phyloP scores from a whole-genome alignment of 2,113 vertebrate genomes.

The Muscicapa adusta region DNA sequence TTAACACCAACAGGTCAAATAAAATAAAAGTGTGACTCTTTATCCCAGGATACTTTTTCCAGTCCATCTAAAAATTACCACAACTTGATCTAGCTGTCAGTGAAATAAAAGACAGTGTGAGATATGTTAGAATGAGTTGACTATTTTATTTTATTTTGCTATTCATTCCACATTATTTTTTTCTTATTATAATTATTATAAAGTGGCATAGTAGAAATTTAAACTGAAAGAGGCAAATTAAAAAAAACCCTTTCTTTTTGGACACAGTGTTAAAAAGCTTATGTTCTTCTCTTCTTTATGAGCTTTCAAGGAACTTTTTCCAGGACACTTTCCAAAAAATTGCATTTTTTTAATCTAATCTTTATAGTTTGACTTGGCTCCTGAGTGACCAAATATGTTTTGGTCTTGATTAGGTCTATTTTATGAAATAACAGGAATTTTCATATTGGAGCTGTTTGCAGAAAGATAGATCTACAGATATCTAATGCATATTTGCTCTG shows the following conservation, averaged over 20 bases:
- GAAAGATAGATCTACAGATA: neutral
- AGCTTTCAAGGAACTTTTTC: neutral
- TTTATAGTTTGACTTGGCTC: neutral
- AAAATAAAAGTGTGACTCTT: neutral
- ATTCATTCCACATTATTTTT: neutral
- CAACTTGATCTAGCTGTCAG: neutral
- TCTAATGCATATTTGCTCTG: neutral
- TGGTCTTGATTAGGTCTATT: neutral
- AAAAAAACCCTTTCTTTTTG: neutral
- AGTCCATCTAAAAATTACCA: neutral
- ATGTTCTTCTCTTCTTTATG: neutral
- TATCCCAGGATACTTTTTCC: neutral
- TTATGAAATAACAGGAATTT: neutral
- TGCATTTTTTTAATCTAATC: neutral
- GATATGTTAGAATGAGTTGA: neutral
- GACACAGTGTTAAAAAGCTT: fast-evolving
- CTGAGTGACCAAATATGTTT: neutral
- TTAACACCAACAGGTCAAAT: neutral
- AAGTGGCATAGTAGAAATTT: neutral
- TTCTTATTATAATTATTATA: neutral
- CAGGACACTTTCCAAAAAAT: neutral
- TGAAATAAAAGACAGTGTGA: neutral
- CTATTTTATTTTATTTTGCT: neutral
- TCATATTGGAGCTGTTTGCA: neutral
- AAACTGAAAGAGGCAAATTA: neutral